These are phyloP conservation scores for Polyploca ridens DNA, from an alignment of 2,888 invertebrate species.

Conservation along the genomic window DNA sequence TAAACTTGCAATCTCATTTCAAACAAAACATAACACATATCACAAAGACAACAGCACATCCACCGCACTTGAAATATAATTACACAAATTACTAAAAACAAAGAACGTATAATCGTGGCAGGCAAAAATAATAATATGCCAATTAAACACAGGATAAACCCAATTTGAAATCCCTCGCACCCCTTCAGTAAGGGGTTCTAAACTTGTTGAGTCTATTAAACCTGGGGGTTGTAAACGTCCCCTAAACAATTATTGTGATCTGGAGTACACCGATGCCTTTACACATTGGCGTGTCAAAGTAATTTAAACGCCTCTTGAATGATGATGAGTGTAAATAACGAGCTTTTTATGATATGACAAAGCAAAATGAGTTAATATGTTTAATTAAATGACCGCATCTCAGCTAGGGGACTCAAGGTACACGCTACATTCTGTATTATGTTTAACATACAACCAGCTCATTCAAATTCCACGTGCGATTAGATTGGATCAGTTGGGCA, in stretches of 20 bases:
- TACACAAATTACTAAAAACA: constrained; percentile 21
- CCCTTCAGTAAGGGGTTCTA: constrained; percentile 61
- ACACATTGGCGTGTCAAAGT: constrained; percentile 63
- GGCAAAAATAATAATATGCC: constrained; percentile 33
- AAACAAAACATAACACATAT: neutral
- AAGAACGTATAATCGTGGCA: constrained; percentile 35
- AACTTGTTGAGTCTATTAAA: constrained; percentile 79
- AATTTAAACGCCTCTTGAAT: constrained; percentile 48
- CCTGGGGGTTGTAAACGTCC: constrained; percentile 66
- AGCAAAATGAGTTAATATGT: constrained; percentile 34
- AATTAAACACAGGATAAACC: constrained; percentile 42
- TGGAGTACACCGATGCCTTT: constrained; percentile 58
- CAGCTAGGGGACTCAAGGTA: neutral
- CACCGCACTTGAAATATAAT: constrained; percentile 1
- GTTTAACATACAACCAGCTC: no score
- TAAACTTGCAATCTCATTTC: constrained; percentile 3
- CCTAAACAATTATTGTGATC: constrained; percentile 75
- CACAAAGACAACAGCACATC: constrained; percentile 11
- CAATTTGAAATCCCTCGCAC: constrained; percentile 53
- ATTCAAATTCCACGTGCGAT: no score
- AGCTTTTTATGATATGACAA: constrained; percentile 39
- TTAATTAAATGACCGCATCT: constrained; percentile 22
- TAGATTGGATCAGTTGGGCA: no score
- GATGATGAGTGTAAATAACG: constrained; percentile 33
- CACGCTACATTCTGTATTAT: no score